phyloP scores from a whole-genome alignment of 2,888 invertebrate species.

The Cactoblastis cactorum region DNA sequence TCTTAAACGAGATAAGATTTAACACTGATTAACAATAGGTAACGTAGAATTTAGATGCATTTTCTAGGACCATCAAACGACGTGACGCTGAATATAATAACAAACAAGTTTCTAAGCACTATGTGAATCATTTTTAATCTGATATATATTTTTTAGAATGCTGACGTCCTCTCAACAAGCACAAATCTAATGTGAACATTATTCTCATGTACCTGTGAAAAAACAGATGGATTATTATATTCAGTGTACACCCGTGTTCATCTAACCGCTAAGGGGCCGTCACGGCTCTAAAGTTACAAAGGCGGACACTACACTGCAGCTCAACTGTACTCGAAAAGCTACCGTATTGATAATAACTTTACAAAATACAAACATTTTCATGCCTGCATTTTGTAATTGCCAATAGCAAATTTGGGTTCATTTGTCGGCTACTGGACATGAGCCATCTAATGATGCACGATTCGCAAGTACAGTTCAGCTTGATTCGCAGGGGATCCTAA shows the following conservation, averaged over 20 bases:
- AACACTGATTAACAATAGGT: conserved; percentile 75
- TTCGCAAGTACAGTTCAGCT: conserved; percentile 44
- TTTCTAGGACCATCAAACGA: conserved; percentile 66
- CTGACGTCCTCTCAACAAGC: no score
- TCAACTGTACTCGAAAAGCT: conserved; percentile 28
- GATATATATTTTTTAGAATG: not conserved
- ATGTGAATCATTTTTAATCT: no score
- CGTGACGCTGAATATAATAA: conserved; percentile 58
- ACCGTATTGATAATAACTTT: not conserved
- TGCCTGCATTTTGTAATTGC: not conserved
- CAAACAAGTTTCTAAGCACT: conserved; percentile 3
- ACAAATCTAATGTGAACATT: no score
- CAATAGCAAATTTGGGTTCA: not conserved
- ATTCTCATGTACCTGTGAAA: not conserved
- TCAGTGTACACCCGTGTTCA: conserved; percentile 51
- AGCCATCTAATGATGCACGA: conserved; percentile 11
- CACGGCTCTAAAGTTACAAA: conserved; percentile 68
- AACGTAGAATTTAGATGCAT: conserved; percentile 66
- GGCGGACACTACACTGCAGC: conserved; percentile 67
- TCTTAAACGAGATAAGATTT: conserved; percentile 77
- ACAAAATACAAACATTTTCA: not conserved
- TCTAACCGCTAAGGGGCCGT: conserved; percentile 70
- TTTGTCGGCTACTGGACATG: not conserved
- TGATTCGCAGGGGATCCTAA: conserved; percentile 58
- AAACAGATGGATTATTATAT: no score